phyloP scores from a whole-genome alignment of 1,140 invertebrate species.

The Dysdera silvatica region DNA sequence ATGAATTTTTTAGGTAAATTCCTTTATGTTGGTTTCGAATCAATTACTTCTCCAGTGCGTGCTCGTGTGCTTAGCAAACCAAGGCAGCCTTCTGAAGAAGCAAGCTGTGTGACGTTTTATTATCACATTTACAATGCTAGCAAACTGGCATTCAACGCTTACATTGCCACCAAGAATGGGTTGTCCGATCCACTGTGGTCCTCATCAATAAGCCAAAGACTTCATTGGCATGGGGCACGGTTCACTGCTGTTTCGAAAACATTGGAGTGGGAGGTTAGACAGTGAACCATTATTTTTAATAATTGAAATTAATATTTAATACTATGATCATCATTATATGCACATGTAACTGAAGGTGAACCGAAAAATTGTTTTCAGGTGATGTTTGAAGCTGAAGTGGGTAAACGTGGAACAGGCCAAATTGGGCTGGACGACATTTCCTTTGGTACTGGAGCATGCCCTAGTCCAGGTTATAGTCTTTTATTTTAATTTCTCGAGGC shows the following conservation, averaged over 20 bases:
- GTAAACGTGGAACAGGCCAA: constrained; percentile 14
- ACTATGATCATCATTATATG: too few species aligned
- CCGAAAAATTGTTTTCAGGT: constrained; percentile 5
- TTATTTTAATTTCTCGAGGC: too few species aligned
- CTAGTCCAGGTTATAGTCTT: constrained; percentile 12
- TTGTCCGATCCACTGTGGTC: constrained; percentile 26
- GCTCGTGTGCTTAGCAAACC: constrained; percentile 11
- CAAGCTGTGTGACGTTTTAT: constrained; percentile 21
- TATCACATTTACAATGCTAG: constrained; percentile 25
- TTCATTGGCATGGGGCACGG: constrained; percentile 20
- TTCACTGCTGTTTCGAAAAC: constrained; percentile 3
- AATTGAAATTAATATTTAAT: too few species aligned
- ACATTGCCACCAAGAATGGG: constrained; percentile 3
- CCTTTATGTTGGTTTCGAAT: constrained; percentile 19
- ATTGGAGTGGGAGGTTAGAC: constrained; percentile 20
- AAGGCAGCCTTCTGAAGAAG: neutral
- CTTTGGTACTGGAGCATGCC: constrained; percentile 5
- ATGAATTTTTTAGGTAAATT: constrained; percentile 7
- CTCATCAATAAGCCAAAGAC: neutral
- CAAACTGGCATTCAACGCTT: constrained; percentile 3
- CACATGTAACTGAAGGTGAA: too few species aligned
- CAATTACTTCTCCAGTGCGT: too few species aligned
- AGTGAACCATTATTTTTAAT: neutral
- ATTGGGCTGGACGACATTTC: constrained; percentile 22
- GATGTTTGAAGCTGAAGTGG: constrained; percentile 15